Base-by-base conservation (phyloP, 2,888 invertebrate species). In the Diadromus collaris region DNA sequence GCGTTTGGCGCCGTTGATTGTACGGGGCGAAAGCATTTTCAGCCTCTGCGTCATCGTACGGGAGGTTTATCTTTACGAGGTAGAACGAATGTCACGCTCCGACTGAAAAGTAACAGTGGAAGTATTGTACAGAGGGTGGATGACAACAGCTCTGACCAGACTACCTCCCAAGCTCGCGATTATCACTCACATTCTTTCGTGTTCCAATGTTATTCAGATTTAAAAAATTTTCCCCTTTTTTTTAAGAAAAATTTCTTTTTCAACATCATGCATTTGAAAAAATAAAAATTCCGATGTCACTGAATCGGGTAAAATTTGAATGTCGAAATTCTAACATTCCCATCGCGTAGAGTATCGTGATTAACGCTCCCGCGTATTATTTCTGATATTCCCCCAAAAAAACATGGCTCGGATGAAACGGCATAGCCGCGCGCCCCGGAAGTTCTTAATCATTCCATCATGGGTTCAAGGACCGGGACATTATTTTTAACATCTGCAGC, bases 401-500 rank as follows among this genome's bases (percentile, higher is more conserved):
- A 79, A 48, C 27, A 48, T 19, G 41, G 24, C 24, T 19, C 21
- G 51, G 51, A 48, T 46, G 51, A 56, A 63, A 61, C 19, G 21
- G 61, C 63, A 58, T 51, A 69, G 56, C 48, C 44, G 9, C 71
- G 68, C 63, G 63, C 70, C 69, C 79, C 79, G 79, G 72, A 79
- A 79, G 76, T 69, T 76, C 79, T 79, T 76, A 79, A 79, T 79
- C 79, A 79, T 79, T 76, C 51, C 76, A 76, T 76, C 72, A 69
- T 69, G 72, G 51, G 79, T 79, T 79, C 79, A 76, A 69, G 73
- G 79, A 72, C 76, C 79, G 67, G 69, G 68, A 63, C 79, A 79
- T 79, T 79, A 79, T 79, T 79, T 79, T 79, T 79, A 79, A 79
- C 79, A 79, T 79, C 76, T 79, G 79, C 72, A 64, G 72, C 79